Evolutionary conservation across 2,888 invertebrate species (phyloP), one percentile per base, ranked within the genome.

Genomic region (Cosmopolites sordidus): DNA sequence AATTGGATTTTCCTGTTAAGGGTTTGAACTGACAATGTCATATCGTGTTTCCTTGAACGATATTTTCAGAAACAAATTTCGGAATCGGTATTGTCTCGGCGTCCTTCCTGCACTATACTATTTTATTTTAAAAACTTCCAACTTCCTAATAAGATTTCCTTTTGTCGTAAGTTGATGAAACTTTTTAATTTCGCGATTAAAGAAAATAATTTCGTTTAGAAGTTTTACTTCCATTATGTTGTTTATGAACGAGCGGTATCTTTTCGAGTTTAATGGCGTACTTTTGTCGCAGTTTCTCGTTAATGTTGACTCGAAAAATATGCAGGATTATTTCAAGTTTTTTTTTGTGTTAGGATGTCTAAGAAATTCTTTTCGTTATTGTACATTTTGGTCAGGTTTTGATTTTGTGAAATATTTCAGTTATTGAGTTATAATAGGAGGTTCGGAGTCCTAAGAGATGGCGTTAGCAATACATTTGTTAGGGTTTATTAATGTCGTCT

Each of bases 141-240:
- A 33, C 5, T n/a, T 33, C 22, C 33, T 33, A 33, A 33, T 33
- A 33, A 33, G 33, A 33, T 33, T 33, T 33, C 12, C 33, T n/a
- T 33, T 33, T 33, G 33, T 33, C 33, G 33, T 33, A 33, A 33
- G 33, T 33, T 33, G 33, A 33, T 33, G 11, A 11, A 33, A 33
- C 33, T 33, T 33, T 33, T 33, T 33, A 33, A 33, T 33, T 33
- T 33, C 33, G 33, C 33, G 33, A 33, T 33, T 33, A 33, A 33
- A n/a, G 33, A 33, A 33, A 33, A 33, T 33, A 33, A 33, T 33
- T 33, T 33, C 12, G 33, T 33, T 33, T 12, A 5, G 11, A 33
- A 33, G n/a, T 33, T 33, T 33, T 6, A 33, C 33, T 33, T 33
- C 33, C 33, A 33, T 33, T 33, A 33, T 11, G 33, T 33, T 33